These are phyloP conservation scores for Halcyon chelicuti DNA, from an alignment of 2,797 vertebrate genomes.

Conservation along the genomic window DNA sequence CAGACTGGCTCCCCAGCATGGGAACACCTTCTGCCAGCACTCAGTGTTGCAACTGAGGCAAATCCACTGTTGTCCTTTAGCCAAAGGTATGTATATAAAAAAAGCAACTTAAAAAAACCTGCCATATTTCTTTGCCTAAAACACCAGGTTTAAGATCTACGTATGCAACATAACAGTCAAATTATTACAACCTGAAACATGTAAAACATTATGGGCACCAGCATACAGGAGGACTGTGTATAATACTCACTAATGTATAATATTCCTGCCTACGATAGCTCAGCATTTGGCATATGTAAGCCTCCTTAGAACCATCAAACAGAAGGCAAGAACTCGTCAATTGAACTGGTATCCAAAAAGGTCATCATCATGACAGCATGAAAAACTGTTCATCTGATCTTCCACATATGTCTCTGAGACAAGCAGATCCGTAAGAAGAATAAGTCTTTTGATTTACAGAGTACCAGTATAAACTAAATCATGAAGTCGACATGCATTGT, in stretches of 20 bases:
- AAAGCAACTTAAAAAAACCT: background rate
- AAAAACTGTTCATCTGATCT: background rate
- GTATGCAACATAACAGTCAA: background rate
- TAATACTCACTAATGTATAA: background rate
- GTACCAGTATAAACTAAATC: background rate
- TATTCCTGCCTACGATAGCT: background rate
- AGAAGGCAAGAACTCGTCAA: conserved; percentile 1
- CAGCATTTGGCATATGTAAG: background rate
- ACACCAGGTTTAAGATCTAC: background rate
- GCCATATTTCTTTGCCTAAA: background rate
- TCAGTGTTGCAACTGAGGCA: background rate
- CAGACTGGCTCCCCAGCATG: conserved; percentile 65
- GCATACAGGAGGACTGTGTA: background rate
- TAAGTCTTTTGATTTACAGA: background rate
- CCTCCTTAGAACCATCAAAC: background rate
- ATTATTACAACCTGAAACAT: background rate
- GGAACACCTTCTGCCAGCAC: background rate
- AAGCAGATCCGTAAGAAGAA: background rate
- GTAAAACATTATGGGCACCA: background rate
- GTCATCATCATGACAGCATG: conserved; percentile 36
- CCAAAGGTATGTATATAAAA: background rate
- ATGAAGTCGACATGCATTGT: background rate
- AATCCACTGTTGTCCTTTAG: conserved; percentile 8
- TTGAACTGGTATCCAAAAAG: conserved; percentile 6
- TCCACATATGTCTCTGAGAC: conserved; percentile 23